Conservation (phyloP, 2,113 vertebrate genomes). For the Vulpes vulpes region DNA sequence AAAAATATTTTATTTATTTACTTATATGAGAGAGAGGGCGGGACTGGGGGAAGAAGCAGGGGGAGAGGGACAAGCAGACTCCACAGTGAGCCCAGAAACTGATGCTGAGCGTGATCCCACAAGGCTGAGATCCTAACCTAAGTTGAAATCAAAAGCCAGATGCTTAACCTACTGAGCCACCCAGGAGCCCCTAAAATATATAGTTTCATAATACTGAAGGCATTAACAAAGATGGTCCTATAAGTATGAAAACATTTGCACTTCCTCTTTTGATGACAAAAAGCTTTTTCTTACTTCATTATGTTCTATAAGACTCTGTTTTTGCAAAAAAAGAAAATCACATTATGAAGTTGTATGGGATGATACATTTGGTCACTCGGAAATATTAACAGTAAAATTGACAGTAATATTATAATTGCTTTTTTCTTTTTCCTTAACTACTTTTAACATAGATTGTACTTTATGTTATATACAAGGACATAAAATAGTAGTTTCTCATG, state of each 20-base stretch:
- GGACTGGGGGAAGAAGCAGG: background rate
- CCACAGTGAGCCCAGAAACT: background rate
- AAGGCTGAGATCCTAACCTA: background rate
- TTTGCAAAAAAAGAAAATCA: slow-evolving; percentile 12
- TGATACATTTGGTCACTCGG: background rate
- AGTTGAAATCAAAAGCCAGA: background rate
- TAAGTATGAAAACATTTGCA: background rate
- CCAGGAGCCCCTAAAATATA: background rate
- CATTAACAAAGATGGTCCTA: background rate
- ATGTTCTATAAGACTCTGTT: background rate
- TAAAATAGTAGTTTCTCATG: background rate
- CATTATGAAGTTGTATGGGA: background rate
- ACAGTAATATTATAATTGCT: background rate
- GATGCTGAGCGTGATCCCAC: background rate
- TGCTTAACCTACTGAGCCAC: background rate
- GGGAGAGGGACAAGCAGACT: background rate
- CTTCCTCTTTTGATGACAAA: background rate
- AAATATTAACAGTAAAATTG: slow-evolving; percentile 11
- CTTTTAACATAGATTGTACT: background rate
- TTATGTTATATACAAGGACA: background rate
- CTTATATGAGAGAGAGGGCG: background rate
- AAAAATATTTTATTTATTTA: no score
- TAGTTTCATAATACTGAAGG: background rate
- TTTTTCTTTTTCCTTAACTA: background rate
- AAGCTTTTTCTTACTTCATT: background rate